Evolutionary conservation across 2,113 vertebrate genomes (phyloP).

Genomic region (Halichoerus grypus): DNA sequence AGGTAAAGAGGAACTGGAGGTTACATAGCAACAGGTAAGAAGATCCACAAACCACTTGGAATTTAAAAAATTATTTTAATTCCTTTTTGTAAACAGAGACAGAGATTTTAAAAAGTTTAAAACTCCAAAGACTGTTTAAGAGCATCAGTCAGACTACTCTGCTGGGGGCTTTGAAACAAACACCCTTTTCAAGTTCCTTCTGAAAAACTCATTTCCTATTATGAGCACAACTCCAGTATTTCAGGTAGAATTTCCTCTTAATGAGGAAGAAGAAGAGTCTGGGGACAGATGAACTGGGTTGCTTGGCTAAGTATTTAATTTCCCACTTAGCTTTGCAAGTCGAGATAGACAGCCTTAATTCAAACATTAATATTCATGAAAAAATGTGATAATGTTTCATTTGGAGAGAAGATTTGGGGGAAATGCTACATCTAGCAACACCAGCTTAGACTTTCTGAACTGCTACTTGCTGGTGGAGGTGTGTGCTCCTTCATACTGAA

Average conservation of each 20-base stretch:
- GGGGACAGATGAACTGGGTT: slow-evolving; percentile 26
- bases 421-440: background rate
- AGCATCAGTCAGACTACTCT: slow-evolving; percentile 41
- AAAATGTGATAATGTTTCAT: slow-evolving; percentile 45
- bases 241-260: slow-evolving; percentile 65
- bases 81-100: slow-evolving; percentile 1
- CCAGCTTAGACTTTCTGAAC: background rate
- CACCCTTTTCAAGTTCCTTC: slow-evolving; percentile 35
- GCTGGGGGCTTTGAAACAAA: background rate
- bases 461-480: background rate
- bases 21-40: background rate
- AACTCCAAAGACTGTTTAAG: background rate
- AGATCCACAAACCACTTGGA: background rate
- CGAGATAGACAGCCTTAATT: slow-evolving; percentile 43
- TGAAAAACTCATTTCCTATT: slow-evolving; percentile 70
- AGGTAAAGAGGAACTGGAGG: background rate
- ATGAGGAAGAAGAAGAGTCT: slow-evolving; percentile 59
- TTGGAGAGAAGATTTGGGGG: background rate
- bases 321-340: slow-evolving; percentile 66
- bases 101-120: slow-evolving; percentile 2
- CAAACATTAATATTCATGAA: slow-evolving; percentile 65
- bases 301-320: slow-evolving; percentile 71
- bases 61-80: slow-evolving; percentile 38
- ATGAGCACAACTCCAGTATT: slow-evolving; percentile 52
- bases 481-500: background rate